These are phyloP conservation scores for Cochlearius cochlearius DNA, from an alignment of 2,113 vertebrate genomes.

Conservation along the genomic window DNA sequence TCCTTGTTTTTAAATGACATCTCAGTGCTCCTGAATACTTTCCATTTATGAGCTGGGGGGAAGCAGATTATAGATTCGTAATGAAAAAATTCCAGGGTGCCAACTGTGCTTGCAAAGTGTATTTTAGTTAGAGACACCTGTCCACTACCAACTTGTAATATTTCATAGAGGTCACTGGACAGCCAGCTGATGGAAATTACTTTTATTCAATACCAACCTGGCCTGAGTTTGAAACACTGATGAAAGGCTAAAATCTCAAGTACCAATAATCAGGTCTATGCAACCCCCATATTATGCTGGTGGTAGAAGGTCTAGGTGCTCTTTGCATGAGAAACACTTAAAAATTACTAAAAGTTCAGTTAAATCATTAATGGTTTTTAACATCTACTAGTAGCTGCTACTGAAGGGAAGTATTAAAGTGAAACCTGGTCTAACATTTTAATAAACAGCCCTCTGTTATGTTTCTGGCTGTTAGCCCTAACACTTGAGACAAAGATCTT, in stretches of 20 bases:
- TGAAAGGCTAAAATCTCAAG: background rate
- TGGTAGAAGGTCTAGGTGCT: background rate
- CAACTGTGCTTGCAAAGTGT: slow-evolving; percentile 11
- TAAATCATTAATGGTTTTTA: background rate
- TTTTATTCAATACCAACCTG: background rate
- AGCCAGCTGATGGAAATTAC: slow-evolving; percentile 12
- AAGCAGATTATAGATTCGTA: background rate
- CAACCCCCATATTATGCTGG: background rate
- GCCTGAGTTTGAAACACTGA: background rate
- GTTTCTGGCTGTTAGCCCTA: background rate
- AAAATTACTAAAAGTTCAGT: background rate
- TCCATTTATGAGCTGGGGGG: background rate
- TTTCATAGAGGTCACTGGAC: slow-evolving; percentile 24
- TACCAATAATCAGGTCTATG: background rate
- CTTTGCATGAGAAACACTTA: background rate
- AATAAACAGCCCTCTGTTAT: background rate
- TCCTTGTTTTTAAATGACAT: slow-evolving; percentile 7
- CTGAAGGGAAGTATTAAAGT: background rate
- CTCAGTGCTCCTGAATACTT: background rate
- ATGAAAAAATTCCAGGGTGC: slow-evolving; percentile 39
- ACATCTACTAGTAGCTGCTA: background rate
- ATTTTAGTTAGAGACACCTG: slow-evolving; percentile 61
- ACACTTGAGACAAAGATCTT: background rate
- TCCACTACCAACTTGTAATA: slow-evolving; percentile 23
- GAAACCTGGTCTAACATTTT: background rate